Base-by-base conservation (phyloP, 2,797 vertebrate genomes). In the Sarcoramphus papa region DNA sequence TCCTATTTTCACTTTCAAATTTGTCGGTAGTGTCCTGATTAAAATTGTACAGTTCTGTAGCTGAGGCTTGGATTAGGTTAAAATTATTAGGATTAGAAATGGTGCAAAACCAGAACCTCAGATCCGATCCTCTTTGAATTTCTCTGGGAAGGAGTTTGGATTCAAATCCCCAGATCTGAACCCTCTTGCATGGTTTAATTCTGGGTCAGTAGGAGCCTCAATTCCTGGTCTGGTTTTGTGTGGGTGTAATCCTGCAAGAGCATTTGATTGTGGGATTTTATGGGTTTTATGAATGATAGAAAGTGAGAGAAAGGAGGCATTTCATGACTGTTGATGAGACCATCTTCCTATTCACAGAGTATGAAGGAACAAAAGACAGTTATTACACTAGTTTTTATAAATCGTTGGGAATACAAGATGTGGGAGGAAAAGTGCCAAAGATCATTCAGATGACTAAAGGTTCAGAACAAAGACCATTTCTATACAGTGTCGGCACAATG, bases 41-140 rank as follows among this genome's bases (percentile, higher is more conserved):
- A 91, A 93, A 95, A 90, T 27, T n/a, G 68, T 80, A 87, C 27
- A 74, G 41, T 72, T 91, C 70, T 72, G 41, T 73, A 75, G 64
- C 78, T 88, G 62, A 93, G 81, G 41, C 47, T 69, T 92, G 62
- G 81, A 92, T 93, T 95, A 92, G 80, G 31, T 87, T 94, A 78
- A 89, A 89, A 91, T 87, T 95, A 85, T 77, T 65, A 95, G 86
- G 68, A 95, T 92, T 94, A 95, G 64, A 85, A 89, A 77, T 83
- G 30, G 72, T 87, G 65, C 76, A 85, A 94, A 91, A 48, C 62
- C 65, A 87, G 91, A 94, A 88, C 64, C 45, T 81, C 62, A 54
- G 47, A 85, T 80, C 86, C 90, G 86, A 90, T 89, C 93, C 84
- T 85, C 88, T 94, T 91, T 91, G 78, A 89, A 93, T 94, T 95